Evolutionary conservation across 2,888 invertebrate genomes (phyloP).

Genomic region (Crioceris asparagi): DNA sequence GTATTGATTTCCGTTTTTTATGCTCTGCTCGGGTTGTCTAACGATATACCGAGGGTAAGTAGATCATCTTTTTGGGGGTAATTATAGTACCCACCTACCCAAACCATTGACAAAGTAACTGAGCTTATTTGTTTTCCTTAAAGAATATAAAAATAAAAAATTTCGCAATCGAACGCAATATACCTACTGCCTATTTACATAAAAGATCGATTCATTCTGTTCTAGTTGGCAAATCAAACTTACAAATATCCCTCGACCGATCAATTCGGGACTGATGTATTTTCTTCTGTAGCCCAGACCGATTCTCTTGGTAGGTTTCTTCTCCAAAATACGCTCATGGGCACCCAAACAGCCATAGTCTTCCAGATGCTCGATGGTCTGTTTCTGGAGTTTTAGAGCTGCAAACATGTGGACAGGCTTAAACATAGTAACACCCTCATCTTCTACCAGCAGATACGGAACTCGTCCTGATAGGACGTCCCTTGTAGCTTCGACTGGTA

Average conservation of each 20-base stretch:
- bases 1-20: too few species aligned
- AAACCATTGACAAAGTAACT: too few species aligned
- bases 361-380: slow-evolving; percentile 34
- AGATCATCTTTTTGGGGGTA: too few species aligned
- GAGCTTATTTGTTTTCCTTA: too few species aligned
- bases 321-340: slow-evolving; percentile 29
- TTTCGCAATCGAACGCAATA: too few species aligned
- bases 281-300: slow-evolving; percentile 28
- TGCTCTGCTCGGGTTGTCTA: too few species aligned
- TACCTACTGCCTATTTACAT: too few species aligned
- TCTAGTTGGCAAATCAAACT: too few species aligned
- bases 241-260: slow-evolving; percentile 31
- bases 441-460: slow-evolving; percentile 65
- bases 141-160: too few species aligned
- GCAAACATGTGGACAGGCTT: slow-evolving; percentile 65
- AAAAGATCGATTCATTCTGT: too few species aligned
- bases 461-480: slow-evolving; percentile 65
- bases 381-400: slow-evolving; percentile 57
- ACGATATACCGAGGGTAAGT: too few species aligned
- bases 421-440: slow-evolving; percentile 53
- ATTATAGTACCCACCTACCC: too few species aligned
- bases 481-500: slow-evolving; percentile 64
- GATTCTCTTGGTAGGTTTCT: slow-evolving; percentile 21
- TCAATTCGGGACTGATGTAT: slow-evolving; percentile 28
- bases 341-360: slow-evolving; percentile 35